Percentiles rank a stretch among this genome's conserved stretches.
These are phyloP conservation scores for Strigops habroptila DNA, from an alignment of 2,113 vertebrate genomes.

Conservation along the genomic window DNA sequence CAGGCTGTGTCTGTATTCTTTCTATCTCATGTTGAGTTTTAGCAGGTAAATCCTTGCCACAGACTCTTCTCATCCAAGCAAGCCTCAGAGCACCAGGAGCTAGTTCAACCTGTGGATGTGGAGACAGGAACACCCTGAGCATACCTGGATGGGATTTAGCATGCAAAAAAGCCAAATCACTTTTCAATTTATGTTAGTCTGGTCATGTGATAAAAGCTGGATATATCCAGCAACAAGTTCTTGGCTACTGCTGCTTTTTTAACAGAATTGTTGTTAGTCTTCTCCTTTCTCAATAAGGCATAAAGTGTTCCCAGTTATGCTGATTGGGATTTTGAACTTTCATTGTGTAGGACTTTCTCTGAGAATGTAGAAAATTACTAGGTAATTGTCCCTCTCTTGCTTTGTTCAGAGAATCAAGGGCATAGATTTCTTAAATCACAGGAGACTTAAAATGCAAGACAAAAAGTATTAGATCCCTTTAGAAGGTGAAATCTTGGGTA, in stretches of 20 bases:
- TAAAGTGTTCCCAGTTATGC: not conserved
- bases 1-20: not conserved
- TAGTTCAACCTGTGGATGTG: not conserved
- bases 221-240: not conserved
- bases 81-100: not conserved
- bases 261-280: not conserved
- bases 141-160: not conserved
- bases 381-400: not conserved
- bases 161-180: not conserved
- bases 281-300: slow-evolving; percentile 7
- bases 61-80: not conserved
- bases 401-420: not conserved
- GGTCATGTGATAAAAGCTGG: not conserved
- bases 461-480: not conserved
- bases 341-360: slow-evolving; percentile 17
- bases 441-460: not conserved
- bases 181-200: not conserved
- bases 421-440: not conserved
- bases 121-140: not conserved
- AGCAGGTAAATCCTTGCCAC: not conserved
- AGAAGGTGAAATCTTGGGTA: not conserved
- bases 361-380: slow-evolving; percentile 8
- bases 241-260: not conserved
- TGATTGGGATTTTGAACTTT: not conserved
- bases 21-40: not conserved